Evolutionary conservation across 2,888 invertebrate species (phyloP), one percentile per base, ranked within the genome.

Genomic region (Luperina nickerlii): DNA sequence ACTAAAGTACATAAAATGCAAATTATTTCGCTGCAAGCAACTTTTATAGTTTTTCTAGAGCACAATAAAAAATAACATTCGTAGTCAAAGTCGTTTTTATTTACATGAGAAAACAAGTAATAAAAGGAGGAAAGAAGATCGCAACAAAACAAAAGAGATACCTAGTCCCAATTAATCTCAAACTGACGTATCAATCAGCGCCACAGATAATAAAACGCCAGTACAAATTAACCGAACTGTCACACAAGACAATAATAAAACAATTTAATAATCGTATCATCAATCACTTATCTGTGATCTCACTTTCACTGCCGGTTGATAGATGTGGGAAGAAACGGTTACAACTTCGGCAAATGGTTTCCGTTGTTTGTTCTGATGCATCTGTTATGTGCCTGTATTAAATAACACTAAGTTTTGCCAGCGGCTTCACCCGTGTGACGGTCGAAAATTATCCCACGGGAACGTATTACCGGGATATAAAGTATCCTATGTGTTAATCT

Each of bases 251-350:
- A 77, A 80, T 81, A 80, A 81, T 80, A 83, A 86, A 86, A 84
- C 82, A 86, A 84, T 83, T 69, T 72, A 78, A 82, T 84, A 82
- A 85, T 84, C 62, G 74, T 87, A 85, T 82, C 88, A 87, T 88
- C 79, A 79, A 87, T 88, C 88, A 82, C 51, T 74, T 85, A 88
- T 86, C 82, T 69, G 27, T 7, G 79, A 89, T 85, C 85, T 60
- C 70, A 85, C 90, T 90, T 90, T 90, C 90, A 86, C 89, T 83
- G 67, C 24, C 54, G 68, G 32, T 51, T 82, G 78, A 82, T 79
- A 45, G 51, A 78, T 85, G 87, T 87, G 87, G 54, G 87, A 87
- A 81, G 68, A 60, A 63, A 51, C 74, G 18, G 75, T 60, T 76
- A 79, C 76, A 84, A 79, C 85, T 83, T 74, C 48, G 69, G 70